Percentiles rank a stretch among this genome's conserved stretches.
These are phyloP conservation scores for Xiphophorus couchianus DNA, from an alignment of 2,113 vertebrate genomes.

Conservation along the genomic window DNA sequence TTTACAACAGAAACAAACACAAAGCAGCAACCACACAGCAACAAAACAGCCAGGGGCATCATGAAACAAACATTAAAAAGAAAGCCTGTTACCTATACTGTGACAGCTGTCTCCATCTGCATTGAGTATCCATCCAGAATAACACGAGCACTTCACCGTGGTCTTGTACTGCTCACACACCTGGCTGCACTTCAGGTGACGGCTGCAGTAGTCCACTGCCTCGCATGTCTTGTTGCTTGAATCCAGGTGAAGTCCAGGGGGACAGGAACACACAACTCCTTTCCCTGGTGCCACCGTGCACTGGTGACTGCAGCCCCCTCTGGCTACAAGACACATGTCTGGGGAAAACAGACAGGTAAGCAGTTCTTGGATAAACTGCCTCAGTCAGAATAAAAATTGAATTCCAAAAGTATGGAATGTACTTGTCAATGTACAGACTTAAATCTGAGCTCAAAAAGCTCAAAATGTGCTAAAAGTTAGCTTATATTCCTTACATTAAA, in stretches of 20 bases:
- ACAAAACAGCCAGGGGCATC: constrained; percentile 2
- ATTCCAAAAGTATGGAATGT: neutral
- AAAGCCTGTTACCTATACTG: constrained; percentile 83
- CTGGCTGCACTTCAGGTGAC: constrained; percentile 93
- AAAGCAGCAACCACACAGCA: neutral
- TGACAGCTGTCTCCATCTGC: constrained; percentile 90
- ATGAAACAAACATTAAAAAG: constrained; percentile 26
- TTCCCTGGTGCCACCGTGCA: constrained; percentile 91
- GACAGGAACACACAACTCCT: constrained; percentile 93
- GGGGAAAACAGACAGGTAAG: constrained; percentile 25
- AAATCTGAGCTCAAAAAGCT: neutral
- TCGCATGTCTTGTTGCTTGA: constrained; percentile 92
- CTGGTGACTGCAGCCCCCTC: constrained; percentile 96
- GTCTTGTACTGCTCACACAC: constrained; percentile 96
- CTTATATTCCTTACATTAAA: neutral
- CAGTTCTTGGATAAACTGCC: neutral
- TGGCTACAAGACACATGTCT: constrained; percentile 92
- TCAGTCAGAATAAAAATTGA: neutral
- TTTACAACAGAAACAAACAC: neutral
- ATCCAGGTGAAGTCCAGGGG: constrained; percentile 86
- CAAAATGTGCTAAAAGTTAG: neutral
- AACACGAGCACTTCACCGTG: constrained; percentile 95
- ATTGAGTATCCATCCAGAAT: constrained; percentile 91
- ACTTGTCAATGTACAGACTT: neutral
- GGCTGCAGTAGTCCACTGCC: constrained; percentile 91